Evolutionary conservation across 2,888 invertebrate species (phyloP), one percentile per base, ranked within the genome.

Genomic region (Drosophila meridionalis): DNA sequence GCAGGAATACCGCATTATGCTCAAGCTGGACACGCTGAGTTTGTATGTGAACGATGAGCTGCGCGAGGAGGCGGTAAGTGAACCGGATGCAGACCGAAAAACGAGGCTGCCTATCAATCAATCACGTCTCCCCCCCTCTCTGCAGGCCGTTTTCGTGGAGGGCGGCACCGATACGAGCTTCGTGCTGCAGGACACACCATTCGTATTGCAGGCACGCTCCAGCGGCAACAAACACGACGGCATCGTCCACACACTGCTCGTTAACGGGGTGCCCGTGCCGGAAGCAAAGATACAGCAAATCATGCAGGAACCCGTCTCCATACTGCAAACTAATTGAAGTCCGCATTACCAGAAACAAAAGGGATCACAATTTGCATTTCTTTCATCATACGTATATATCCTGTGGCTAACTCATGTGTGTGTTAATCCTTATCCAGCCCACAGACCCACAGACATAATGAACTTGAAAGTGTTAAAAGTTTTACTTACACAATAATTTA

Each of bases 121-220:
- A 42, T 14, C 52, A 28, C 12, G 52, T 28, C 5, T 20, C 11
- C 20, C 4, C 20, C 64, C 73, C 11, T 45, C 11, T 11, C 3
- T 47, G 6, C 32, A 97, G 96, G 96, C 95, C 59, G 96, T 96
- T 87, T 98, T 98, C 91, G 96, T 96, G 9, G 96, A 97, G 78
- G 96, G 96, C 60, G 98, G 98, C 28, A 97, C 97, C 0, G 97
- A 97, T 93, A 98, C 97, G 59, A 95, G 95, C 78, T 98, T 98
- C 60, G 77, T 74, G 45, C 87, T 92, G 66, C 89, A 92, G 73
- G 92, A 87, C 58, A 88, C 90, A 8, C 86, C 89, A 20, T 93
- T 93, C 66, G 80, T 92, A n/a, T 72, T 93, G 11, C 92, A 91
- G 72, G 93, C 93, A 32, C 91, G 93, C 28, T 90, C 92, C 6